These are phyloP conservation scores for Hippocampus zosterae DNA, from an alignment of 2,113 vertebrate genomes.

Conservation along the genomic window DNA sequence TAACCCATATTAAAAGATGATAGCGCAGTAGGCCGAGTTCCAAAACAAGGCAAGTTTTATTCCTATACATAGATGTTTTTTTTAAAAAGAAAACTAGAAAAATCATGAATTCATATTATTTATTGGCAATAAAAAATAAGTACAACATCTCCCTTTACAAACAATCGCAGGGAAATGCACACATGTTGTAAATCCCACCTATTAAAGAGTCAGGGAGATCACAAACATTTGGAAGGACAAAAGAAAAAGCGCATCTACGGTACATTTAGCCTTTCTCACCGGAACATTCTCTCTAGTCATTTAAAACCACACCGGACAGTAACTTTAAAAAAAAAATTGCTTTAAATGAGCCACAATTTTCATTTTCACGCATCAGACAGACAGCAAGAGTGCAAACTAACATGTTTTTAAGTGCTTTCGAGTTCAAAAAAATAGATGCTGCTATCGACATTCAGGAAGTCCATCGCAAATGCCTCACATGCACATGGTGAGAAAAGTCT, in stretches of 20 bases:
- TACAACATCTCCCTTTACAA: conserved; percentile 62
- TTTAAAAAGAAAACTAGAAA: not conserved
- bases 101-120: conserved; percentile 28
- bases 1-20: too few relatives aligned
- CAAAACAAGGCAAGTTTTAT: too few relatives aligned
- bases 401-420: not conserved
- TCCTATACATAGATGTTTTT: too few relatives aligned
- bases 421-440: conserved; percentile 1
- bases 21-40: too few relatives aligned
- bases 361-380: not conserved
- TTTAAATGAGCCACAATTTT: not conserved
- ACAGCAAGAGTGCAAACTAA: not conserved
- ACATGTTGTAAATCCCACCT: conserved; percentile 39
- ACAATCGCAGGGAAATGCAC: conserved; percentile 53
- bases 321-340: too few relatives aligned
- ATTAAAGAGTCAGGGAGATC: conserved; percentile 25
- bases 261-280: conserved; percentile 11
- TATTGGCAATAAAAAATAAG: conserved; percentile 67
- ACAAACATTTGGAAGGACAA: conserved; percentile 46
- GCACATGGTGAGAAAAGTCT: not conserved
- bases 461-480: not conserved
- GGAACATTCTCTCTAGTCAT: not conserved
- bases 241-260: not conserved
- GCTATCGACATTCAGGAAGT: conserved; percentile 1
- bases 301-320: not conserved